Conservation (phyloP, 1,140 invertebrate genomes). For the Drosophila ohnishii region DNA sequence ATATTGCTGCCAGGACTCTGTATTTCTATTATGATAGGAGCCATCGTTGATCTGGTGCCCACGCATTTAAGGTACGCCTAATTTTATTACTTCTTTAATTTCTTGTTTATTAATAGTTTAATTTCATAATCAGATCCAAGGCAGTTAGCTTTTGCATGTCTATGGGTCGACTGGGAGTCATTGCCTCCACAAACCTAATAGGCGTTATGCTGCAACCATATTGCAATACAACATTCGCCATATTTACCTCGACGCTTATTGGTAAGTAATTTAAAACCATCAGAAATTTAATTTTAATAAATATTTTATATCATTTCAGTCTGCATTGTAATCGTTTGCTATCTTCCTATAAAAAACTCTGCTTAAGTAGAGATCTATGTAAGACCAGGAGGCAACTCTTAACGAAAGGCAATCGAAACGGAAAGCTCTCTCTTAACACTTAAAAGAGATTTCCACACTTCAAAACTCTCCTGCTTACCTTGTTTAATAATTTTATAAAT, state of each 20-base stretch:
- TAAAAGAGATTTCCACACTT: neutral
- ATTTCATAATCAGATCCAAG: conserved; percentile 84
- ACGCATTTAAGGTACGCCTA: conserved; percentile 82
- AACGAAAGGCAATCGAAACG: no score
- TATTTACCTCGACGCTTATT: conserved; percentile 61
- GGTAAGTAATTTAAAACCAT: conserved; percentile 31
- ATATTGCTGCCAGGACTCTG: conserved; percentile 83
- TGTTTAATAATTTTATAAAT: neutral
- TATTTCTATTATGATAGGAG: conserved; percentile 83
- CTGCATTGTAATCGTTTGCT: conserved; percentile 58
- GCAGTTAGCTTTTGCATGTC: conserved; percentile 85
- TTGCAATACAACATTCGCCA: conserved; percentile 84
- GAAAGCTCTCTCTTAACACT: no score
- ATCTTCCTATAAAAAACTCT: conserved; percentile 64
- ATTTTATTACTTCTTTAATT: neutral
- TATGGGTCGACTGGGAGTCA: conserved; percentile 85
- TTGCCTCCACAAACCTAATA: conserved; percentile 85
- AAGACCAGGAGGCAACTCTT: no score
- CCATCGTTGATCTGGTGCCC: conserved; percentile 83
- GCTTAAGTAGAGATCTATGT: conserved; percentile 2
- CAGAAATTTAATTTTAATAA: neutral
- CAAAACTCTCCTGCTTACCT: neutral
- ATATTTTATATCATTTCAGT: conserved; percentile 44
- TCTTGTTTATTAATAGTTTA: neutral
- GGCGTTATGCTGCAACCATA: conserved; percentile 84